Evolutionary conservation across 2,888 invertebrate species (phyloP).

Genomic region (Acanthoscelides obtectus): DNA sequence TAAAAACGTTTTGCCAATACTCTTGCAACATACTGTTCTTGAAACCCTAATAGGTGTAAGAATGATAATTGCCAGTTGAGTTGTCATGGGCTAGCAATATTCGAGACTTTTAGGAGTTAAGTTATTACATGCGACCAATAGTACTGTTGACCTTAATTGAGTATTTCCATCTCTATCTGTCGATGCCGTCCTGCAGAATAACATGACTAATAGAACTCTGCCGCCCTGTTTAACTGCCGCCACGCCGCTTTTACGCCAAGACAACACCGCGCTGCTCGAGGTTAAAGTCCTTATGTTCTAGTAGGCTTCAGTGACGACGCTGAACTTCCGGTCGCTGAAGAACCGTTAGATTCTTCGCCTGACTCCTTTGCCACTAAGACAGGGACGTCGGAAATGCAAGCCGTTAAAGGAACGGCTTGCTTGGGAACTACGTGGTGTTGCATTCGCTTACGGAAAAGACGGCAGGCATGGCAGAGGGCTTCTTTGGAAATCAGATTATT

Average conservation of each 20-base stretch:
- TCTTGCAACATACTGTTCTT: no score
- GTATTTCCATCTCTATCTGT: not conserved
- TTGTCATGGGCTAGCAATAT: no score
- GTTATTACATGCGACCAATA: not conserved
- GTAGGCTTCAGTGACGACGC: constrained; percentile 42
- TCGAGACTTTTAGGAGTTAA: no score
- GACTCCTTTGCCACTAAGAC: not conserved
- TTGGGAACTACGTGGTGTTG: not conserved
- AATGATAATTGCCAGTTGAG: no score
- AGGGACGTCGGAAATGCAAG: not conserved
- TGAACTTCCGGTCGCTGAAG: constrained; percentile 42
- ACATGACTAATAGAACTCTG: constrained; percentile 1
- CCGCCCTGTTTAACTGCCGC: not conserved
- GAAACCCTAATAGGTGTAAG: no score
- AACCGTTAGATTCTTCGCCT: constrained; percentile 37
- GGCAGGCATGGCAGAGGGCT: no score
- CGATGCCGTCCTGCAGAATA: not conserved
- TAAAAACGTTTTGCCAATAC: no score
- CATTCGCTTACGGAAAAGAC: not conserved
- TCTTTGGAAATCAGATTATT: no score
- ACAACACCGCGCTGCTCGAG: constrained; percentile 23
- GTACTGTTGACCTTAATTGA: not conserved
- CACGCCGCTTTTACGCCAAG: not conserved
- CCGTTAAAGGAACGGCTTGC: not conserved
- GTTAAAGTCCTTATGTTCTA: constrained; percentile 46